Evolutionary conservation across 2,797 vertebrate genomes (phyloP).

Genomic region (Dicrostonyx torquatus): DNA sequence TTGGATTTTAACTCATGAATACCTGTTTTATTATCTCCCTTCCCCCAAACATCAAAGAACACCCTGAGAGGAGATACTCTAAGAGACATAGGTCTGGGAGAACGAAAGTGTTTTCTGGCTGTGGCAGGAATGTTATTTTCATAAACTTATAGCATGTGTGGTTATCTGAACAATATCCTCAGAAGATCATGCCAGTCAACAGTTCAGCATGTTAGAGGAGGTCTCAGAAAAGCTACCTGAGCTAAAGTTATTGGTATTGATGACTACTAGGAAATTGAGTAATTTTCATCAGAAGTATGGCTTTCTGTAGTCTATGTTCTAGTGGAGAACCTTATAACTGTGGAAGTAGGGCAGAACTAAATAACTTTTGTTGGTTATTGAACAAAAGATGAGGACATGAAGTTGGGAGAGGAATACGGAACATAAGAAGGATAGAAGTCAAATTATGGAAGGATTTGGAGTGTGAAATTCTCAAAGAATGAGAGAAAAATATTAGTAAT

Average conservation of each 20-base stretch:
- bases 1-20: conserved; percentile 20
- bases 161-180: too few relatives aligned
- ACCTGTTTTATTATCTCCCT: background rate
- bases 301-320: background rate
- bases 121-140: too few relatives aligned
- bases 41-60: too few relatives aligned
- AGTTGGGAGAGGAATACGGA: background rate
- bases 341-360: background rate
- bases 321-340: background rate
- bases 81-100: background rate
- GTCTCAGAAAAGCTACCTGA: background rate
- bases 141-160: background rate
- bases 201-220: background rate
- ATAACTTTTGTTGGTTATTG: too few relatives aligned
- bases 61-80: background rate
- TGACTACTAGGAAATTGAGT: background rate
- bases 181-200: background rate
- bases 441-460: background rate
- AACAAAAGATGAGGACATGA: background rate
- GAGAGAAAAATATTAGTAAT: background rate
- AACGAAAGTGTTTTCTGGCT: background rate
- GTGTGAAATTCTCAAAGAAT: background rate
- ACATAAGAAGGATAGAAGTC: background rate
- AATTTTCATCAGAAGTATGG: background rate
- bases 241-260: background rate